Percentiles rank a stretch among this genome's conserved stretches.
phyloP scores from a whole-genome alignment of 2,113 vertebrate species.

The Vanacampus margaritifer region DNA sequence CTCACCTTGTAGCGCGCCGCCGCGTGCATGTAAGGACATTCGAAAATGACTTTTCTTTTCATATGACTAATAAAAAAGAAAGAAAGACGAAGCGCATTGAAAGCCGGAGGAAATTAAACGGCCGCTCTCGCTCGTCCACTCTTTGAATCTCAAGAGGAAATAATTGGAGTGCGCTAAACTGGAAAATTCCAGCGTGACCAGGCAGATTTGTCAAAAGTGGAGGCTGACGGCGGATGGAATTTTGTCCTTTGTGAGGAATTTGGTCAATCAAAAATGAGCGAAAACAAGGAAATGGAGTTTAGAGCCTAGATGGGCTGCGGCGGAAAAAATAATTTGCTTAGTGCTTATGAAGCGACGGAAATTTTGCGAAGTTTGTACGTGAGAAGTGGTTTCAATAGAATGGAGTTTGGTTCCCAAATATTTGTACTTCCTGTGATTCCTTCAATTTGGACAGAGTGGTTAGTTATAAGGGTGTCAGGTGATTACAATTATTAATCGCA shows the following conservation, averaged over 20 bases:
- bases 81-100: background rate
- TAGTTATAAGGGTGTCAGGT: too few species aligned
- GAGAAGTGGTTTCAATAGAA: background rate
- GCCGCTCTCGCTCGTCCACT: background rate
- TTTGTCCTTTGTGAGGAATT: background rate
- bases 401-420: background rate
- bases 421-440: background rate
- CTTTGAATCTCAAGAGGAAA: slow-evolving; percentile 3
- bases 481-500: too few species aligned
- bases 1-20: background rate
- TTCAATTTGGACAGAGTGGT: background rate
- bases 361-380: too few species aligned
- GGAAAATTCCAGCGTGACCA: background rate
- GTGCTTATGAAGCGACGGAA: too few species aligned
- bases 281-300: background rate
- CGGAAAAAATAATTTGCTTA: background rate
- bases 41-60: background rate
- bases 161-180: background rate
- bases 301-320: too few species aligned
- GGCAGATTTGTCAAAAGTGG: background rate
- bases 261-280: background rate
- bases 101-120: background rate
- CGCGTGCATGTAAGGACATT: background rate
- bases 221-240: background rate
- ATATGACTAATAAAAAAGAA: background rate